Conservation (phyloP, 2,797 vertebrate genomes). For the Gymnodraco acuticeps region DNA sequence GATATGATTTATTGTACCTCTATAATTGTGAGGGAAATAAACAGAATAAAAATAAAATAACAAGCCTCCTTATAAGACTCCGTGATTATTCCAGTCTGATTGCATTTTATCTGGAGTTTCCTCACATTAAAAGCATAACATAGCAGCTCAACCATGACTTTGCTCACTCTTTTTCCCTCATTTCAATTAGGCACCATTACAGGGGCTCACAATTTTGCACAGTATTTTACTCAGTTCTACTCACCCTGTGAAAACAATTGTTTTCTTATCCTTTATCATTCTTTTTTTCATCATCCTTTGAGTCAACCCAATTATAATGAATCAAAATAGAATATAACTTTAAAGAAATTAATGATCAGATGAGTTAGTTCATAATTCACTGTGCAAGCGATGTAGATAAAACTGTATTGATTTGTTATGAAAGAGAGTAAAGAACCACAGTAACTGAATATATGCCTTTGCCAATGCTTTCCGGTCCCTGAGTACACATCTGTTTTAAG, state of each 20-base stretch:
- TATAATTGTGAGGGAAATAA: not conserved
- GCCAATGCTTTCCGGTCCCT: not conserved
- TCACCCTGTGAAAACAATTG: not conserved
- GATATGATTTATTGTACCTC: not conserved
- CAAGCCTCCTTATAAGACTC: not conserved
- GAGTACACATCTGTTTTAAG: not conserved
- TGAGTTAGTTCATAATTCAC: constrained; percentile 29
- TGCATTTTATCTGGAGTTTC: constrained; percentile 12
- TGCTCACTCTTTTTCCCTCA: not conserved
- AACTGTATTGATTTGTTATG: constrained; percentile 20
- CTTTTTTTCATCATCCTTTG: not conserved
- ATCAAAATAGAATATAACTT: constrained; percentile 5
- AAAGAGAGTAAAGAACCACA: constrained; percentile 13
- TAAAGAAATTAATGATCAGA: constrained; percentile 22
- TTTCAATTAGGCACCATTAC: not conserved
- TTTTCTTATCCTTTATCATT: not conserved
- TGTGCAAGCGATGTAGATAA: constrained; percentile 12
- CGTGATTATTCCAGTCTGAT: not conserved
- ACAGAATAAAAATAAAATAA: too few relatives aligned
- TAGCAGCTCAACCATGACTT: constrained; percentile 16
- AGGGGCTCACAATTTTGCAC: not conserved
- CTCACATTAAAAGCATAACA: constrained; percentile 15
- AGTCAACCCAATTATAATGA: constrained; percentile 8
- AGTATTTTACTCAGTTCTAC: not conserved
- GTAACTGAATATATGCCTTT: constrained; percentile 3